phyloP scores from a whole-genome alignment of 2,113 vertebrate genomes.

The Synchiropus splendidus region DNA sequence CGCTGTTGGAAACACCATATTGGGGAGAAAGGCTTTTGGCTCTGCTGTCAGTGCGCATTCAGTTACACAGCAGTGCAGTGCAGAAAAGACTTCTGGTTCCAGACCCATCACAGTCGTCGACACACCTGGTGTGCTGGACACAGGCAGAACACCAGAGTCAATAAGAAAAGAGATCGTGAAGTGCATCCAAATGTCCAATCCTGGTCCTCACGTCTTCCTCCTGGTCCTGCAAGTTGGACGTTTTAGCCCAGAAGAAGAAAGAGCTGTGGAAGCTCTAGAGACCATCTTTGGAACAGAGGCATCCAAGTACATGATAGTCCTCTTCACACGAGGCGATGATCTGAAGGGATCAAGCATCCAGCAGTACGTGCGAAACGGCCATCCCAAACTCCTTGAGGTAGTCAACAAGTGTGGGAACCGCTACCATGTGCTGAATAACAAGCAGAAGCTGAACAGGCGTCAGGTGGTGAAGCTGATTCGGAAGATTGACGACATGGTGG shows the following conservation, averaged over 20 bases:
- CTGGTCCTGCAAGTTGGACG: slow-evolving; percentile 21
- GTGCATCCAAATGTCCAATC: slow-evolving; percentile 25
- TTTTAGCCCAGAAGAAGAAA: slow-evolving; percentile 31
- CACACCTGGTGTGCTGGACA: slow-evolving; percentile 24
- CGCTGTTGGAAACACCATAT: slow-evolving; percentile 16
- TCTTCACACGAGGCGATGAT: slow-evolving; percentile 22
- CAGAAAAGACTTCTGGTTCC: neutral
- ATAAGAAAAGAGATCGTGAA: slow-evolving; percentile 21
- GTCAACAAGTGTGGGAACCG: slow-evolving; percentile 18
- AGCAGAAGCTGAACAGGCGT: neutral
- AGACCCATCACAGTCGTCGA: slow-evolving; percentile 19
- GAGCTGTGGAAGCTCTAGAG: slow-evolving; percentile 23
- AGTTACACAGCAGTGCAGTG: slow-evolving; percentile 9
- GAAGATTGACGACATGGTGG: slow-evolving; percentile 27
- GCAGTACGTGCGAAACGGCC: neutral
- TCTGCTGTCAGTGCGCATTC: slow-evolving; percentile 14
- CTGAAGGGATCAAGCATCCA: slow-evolving; percentile 4
- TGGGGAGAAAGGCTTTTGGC: neutral
- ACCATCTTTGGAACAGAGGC: slow-evolving; percentile 17
- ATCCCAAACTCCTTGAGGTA: slow-evolving; percentile 14
- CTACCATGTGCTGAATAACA: slow-evolving; percentile 33
- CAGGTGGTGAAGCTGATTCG: slow-evolving; percentile 21
- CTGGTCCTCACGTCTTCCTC: slow-evolving; percentile 26
- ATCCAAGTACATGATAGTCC: slow-evolving; percentile 17
- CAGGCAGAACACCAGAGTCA: slow-evolving; percentile 1